Conservation (phyloP, 2,888 invertebrate genomes). For the Drosophila borborema region DNA sequence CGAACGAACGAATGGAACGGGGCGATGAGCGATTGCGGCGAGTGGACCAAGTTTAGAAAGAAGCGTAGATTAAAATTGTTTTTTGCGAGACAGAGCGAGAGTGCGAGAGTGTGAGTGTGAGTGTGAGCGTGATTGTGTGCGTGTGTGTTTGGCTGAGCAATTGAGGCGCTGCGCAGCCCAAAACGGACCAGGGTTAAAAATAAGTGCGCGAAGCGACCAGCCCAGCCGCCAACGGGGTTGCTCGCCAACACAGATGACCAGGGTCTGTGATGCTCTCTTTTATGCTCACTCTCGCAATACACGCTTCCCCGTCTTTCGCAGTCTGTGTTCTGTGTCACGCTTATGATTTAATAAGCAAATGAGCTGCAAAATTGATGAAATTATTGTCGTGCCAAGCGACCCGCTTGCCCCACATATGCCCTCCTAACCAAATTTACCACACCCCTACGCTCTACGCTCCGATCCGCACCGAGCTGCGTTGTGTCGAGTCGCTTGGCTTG, state of each 20-base stretch:
- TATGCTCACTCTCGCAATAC: background rate
- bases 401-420: background rate
- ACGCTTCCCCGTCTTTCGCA: background rate
- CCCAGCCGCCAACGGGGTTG: slow-evolving; percentile 62
- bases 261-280: slow-evolving; percentile 5
- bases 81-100: slow-evolving; percentile 18
- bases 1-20: slow-evolving; percentile 7
- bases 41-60: slow-evolving; percentile 79
- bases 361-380: slow-evolving; percentile 79
- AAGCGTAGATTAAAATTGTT: slow-evolving; percentile 53
- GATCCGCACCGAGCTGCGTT: background rate
- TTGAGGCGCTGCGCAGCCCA: slow-evolving; percentile 48
- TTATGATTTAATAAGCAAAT: slow-evolving; percentile 83
- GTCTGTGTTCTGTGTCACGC: slow-evolving; percentile 65
- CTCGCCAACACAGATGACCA: slow-evolving; percentile 34
- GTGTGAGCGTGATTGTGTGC: slow-evolving; percentile 3
- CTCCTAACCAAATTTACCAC: background rate
- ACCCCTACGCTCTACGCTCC: background rate
- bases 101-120: background rate
- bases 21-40: slow-evolving; percentile 54
- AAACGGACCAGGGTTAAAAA: slow-evolving; percentile 76
- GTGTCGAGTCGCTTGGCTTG: slow-evolving; percentile 26
- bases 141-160: slow-evolving; percentile 43
- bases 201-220: slow-evolving; percentile 55
- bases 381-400: slow-evolving; percentile 48